phyloP scores from a whole-genome alignment of 2,113 vertebrate species.

The Orientallactaga bullata region DNA sequence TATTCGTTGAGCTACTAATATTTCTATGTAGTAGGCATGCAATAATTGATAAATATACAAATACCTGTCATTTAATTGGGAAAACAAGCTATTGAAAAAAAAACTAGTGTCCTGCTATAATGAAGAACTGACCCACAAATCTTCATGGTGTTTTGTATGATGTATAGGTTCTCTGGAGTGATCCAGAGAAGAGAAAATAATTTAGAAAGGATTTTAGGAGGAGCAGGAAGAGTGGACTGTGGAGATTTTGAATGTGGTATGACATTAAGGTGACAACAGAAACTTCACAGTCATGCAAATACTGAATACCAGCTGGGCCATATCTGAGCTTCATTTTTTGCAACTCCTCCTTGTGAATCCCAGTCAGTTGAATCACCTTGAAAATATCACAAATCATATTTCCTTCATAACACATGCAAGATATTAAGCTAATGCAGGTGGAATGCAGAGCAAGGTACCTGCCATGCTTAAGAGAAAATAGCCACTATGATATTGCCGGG shows the following conservation, averaged over 20 bases:
- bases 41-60: background rate
- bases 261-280: background rate
- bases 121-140: background rate
- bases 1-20: background rate
- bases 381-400: background rate
- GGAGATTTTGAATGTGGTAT: background rate
- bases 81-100: background rate
- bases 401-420: background rate
- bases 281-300: background rate
- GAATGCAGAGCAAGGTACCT: background rate
- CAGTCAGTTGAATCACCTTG: background rate
- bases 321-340: background rate
- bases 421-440: background rate
- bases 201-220: background rate
- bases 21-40: background rate
- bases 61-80: background rate
- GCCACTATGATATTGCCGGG: background rate
- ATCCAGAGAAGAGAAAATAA: background rate
- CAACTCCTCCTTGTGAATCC: background rate
- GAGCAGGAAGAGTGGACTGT: too few species aligned
- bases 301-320: background rate
- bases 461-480: background rate
- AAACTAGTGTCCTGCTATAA: background rate
- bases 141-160: background rate
- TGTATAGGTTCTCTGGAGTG: background rate